phyloP scores from a whole-genome alignment of 2,797 vertebrate genomes.

The Lepilemur septentrionalis region DNA sequence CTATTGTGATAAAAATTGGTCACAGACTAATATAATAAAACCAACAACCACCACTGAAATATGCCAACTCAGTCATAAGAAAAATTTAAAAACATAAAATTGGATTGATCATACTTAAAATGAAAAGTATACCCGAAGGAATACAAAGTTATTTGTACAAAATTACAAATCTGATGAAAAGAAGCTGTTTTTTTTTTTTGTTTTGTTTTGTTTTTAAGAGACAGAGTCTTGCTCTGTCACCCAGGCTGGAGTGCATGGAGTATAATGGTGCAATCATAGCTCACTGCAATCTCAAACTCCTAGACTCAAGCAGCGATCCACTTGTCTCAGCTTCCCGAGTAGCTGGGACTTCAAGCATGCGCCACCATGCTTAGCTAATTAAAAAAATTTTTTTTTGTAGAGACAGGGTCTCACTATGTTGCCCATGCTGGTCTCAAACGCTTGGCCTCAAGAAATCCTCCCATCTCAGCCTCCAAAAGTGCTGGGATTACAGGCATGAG shows the following conservation, averaged over 20 bases:
- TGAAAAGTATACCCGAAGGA: slow-evolving; percentile 18
- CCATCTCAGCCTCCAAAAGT: neutral
- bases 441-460: neutral
- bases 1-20: neutral
- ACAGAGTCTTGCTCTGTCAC: neutral
- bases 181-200: neutral
- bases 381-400: neutral
- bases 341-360: neutral
- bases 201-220: neutral
- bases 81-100: neutral
- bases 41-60: neutral
- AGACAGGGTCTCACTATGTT: neutral
- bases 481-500: neutral
- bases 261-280: neutral
- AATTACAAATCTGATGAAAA: neutral
- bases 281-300: neutral
- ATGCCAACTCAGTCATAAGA: neutral
- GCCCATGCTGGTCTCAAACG: neutral
- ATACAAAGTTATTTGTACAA: neutral
- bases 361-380: neutral
- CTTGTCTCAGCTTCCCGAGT: neutral
- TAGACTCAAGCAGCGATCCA: neutral
- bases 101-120: neutral
- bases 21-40: slow-evolving; percentile 8
- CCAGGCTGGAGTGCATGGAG: neutral